Conservation (phyloP, 37 sponge, comb jelly and placozoan species). For the Lycopodina hypogea region DNA sequence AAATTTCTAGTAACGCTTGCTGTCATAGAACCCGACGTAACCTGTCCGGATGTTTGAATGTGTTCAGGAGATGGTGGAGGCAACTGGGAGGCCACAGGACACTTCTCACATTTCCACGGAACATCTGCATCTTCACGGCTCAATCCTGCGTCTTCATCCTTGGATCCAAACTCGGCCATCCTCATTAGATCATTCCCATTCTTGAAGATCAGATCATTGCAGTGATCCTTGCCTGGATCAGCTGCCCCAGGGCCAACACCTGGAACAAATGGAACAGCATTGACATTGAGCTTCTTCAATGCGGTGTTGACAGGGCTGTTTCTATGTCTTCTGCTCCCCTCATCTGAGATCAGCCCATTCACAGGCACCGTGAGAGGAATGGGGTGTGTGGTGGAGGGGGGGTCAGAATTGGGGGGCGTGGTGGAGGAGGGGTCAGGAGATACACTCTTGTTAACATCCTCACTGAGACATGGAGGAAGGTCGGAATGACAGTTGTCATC, state of each 20-base stretch:
- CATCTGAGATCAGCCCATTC: background rate
- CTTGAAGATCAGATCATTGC: background rate
- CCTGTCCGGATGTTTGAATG: background rate
- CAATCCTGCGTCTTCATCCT: background rate
- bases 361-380: background rate
- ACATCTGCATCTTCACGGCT: background rate
- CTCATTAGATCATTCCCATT: no score
- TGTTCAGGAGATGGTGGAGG: background rate
- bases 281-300: conserved; percentile 22
- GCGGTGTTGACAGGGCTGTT: no score
- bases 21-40: background rate
- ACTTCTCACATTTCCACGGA: background rate
- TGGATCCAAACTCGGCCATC: background rate
- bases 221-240: background rate
- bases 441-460: background rate
- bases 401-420: conserved; percentile 43
- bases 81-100: background rate
- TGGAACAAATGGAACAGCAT: conserved; percentile 49
- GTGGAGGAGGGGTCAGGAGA: conserved; percentile 7
- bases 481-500: no score
- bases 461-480: background rate
- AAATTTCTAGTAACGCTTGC: background rate
- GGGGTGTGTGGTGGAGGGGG: conserved; percentile 17
- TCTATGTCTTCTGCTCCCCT: background rate
- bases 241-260: background rate